Percentiles rank a stretch among this genome's conserved stretches.
phyloP scores from a whole-genome alignment of 1,140 invertebrate genomes.

The Stenopsyche tienmushanensis region DNA sequence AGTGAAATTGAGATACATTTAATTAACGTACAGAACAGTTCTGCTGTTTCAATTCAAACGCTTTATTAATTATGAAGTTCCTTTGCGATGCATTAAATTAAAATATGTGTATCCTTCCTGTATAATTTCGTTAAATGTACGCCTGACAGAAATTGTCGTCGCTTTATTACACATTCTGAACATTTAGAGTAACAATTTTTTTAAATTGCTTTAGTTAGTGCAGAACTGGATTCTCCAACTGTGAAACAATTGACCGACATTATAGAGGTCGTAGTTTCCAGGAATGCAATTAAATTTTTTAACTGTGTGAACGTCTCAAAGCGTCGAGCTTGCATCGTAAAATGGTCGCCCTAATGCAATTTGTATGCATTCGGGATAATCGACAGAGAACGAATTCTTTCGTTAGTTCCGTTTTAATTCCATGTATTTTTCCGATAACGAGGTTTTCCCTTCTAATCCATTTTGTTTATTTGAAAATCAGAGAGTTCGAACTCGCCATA shows the following conservation, averaged over 20 bases:
- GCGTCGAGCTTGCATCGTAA: background rate
- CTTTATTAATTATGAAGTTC: background rate
- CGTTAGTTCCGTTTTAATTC: no score
- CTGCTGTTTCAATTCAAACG: no score
- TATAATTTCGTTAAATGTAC: background rate
- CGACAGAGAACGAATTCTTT: background rate
- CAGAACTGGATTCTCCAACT: background rate
- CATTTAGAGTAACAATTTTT: no score
- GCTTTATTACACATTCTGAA: no score
- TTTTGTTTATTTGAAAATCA: no score
- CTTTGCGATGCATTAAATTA: background rate
- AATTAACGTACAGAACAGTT: no score
- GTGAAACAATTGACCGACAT: constrained; percentile 10
- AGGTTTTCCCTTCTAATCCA: no score
- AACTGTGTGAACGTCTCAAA: constrained; percentile 2
- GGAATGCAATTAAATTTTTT: constrained; percentile 35
- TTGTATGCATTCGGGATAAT: background rate
- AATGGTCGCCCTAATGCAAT: background rate
- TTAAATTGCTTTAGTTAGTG: constrained; percentile 13
- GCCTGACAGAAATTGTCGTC: background rate
- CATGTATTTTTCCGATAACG: no score
- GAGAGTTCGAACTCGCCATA: no score
- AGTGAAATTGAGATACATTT: no score
- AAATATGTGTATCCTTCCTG: background rate
- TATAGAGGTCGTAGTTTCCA: background rate